phyloP scores from a whole-genome alignment of 2,888 invertebrate genomes.

The Cantharis flavilabris region DNA sequence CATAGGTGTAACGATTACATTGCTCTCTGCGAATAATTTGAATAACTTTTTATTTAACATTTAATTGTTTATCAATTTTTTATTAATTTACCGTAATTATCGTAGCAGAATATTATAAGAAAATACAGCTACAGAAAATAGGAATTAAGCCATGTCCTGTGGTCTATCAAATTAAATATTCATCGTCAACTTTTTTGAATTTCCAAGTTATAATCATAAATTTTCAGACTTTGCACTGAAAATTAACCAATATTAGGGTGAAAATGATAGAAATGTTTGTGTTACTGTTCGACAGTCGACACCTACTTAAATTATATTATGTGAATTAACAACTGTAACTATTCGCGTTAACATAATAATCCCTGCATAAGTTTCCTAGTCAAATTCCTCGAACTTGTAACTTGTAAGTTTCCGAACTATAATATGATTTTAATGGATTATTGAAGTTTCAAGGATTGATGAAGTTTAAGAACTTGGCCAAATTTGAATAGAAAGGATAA shows the following conservation, averaged over 20 bases:
- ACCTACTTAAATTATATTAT: background rate
- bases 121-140: too few relatives aligned
- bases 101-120: too few relatives aligned
- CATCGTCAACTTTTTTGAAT: too few relatives aligned
- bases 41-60: too few relatives aligned
- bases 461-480: constrained; percentile 10
- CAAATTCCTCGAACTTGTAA: constrained; percentile 12
- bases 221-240: background rate
- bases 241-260: background rate
- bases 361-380: constrained; percentile 16
- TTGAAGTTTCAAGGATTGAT: constrained; percentile 17
- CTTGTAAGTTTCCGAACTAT: constrained; percentile 6
- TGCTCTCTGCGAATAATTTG: too few relatives aligned
- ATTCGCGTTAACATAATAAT: constrained; percentile 15
- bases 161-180: too few relatives aligned
- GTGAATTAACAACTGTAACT: constrained; percentile 3
- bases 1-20: too few relatives aligned
- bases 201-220: background rate
- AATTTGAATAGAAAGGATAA: constrained; percentile 9
- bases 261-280: background rate
- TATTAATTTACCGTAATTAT: too few relatives aligned
- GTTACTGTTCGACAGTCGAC: background rate
- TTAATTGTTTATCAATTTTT: too few relatives aligned
- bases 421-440: constrained; percentile 17
- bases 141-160: too few relatives aligned